Conservation (phyloP, 1,140 invertebrate genomes). For the Diabrotica undecimpunctata region DNA sequence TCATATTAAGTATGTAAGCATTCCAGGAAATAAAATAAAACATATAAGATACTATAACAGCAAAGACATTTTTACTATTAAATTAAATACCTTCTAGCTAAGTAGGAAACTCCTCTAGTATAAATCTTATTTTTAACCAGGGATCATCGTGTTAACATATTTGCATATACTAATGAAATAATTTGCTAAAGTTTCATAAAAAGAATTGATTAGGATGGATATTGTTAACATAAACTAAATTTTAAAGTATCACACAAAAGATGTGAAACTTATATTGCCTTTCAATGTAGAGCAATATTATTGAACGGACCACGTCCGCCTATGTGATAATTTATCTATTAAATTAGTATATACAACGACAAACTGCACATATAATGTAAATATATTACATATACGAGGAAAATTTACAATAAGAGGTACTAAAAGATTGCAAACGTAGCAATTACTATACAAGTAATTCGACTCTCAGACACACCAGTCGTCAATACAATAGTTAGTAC, state of each 20-base stretch:
- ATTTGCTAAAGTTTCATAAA: background rate
- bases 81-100: no score
- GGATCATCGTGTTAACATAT: no score
- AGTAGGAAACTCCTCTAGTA: no score
- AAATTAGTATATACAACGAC: conserved; percentile 45
- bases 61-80: no score
- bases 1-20: no score
- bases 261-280: conserved; percentile 24
- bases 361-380: conserved; percentile 46
- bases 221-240: background rate
- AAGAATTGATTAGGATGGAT: background rate
- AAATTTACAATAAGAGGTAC: conserved; percentile 43
- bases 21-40: no score
- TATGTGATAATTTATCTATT: conserved; percentile 25
- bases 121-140: no score
- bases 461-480: conserved; percentile 24
- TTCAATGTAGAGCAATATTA: conserved; percentile 14
- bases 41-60: no score
- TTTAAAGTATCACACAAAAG: conserved; percentile 8
- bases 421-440: conserved; percentile 44
- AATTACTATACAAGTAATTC: conserved; percentile 29
- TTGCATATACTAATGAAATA: no score
- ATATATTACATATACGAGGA: conserved; percentile 42
- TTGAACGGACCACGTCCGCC: conserved; percentile 12
- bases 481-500: conserved; percentile 40